Base-by-base conservation (phyloP, 2,888 invertebrate species). In the Meta bourneti region DNA sequence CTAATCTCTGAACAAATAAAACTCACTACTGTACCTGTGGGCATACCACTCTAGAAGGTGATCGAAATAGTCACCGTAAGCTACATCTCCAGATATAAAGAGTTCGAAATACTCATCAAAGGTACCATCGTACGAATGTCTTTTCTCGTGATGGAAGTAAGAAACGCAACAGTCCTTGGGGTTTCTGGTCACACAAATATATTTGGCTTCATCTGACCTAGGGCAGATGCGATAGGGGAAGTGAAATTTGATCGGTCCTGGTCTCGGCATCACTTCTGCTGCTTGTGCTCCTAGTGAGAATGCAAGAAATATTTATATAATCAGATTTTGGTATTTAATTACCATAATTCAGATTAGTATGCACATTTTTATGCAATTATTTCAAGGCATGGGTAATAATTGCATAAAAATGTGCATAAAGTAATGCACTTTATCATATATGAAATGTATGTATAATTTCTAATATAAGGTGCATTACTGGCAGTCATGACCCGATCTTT, bases 81-180 rank as follows among this genome's bases (percentile, higher is more conserved):
- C 81, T 0, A 95, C 79, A 93, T 95, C 94, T 48, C 95, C 95
- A 6, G 93, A 93, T 13, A 94, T 93, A 92, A 95, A 95, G 93
- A 95, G 94, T 49, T 94, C 94, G 72, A 95, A 94, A 93, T 95
- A 95, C 19, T 95, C 95, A 20, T 94, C 91, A 93, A 94, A 94
- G 89, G 16, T 94, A 0, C 91, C 90, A 49, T 19, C 20, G n/a
- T 85, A 92, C 0, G 34, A 51, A n/a, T 89, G 72, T 6, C 48
- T 82, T 34, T 61, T 89, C 48, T 19, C 81, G 74, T 92, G 92
- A 61, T 92, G 94, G 93, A 94, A 95, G 90, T 94, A 95, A 0
- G 95, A 95, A 8, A 95, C 95, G 7, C 94, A 94, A 8, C 94
- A 94, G 93, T 95, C 95, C 93, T 95, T 95, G 0, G 95, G 95